Conservation (phyloP, 2,888 invertebrate species). For the Tenthredo livida region DNA sequence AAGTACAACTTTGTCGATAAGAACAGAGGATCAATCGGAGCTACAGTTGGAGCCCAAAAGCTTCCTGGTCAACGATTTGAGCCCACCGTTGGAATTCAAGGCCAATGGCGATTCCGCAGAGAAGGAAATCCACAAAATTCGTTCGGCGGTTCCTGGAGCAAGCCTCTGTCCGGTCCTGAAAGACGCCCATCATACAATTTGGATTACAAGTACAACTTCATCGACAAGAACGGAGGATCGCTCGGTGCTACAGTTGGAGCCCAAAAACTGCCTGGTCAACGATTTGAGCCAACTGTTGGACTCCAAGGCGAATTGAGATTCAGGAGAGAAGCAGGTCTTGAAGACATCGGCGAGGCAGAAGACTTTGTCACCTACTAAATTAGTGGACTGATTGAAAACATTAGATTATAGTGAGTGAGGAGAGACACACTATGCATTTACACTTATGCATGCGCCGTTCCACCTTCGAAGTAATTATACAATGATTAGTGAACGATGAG, state of each 20-base stretch:
- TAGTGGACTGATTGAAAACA: background rate
- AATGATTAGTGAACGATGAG: background rate
- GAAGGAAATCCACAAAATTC: constrained; percentile 24
- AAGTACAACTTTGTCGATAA: constrained; percentile 59
- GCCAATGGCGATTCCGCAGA: constrained; percentile 55
- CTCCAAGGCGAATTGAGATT: constrained; percentile 59
- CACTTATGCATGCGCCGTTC: background rate
- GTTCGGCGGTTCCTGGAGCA: constrained; percentile 35
- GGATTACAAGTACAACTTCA: constrained; percentile 60
- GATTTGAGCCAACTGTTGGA: constrained; percentile 58
- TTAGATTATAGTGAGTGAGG: background rate
- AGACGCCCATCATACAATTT: constrained; percentile 60
- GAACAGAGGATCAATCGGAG: constrained; percentile 60
- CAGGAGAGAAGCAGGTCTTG: background rate
- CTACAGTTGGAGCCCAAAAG: constrained; percentile 59
- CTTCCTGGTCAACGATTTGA: constrained; percentile 58
- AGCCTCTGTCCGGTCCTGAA: constrained; percentile 61
- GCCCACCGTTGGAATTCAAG: constrained; percentile 60
- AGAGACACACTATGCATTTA: background rate
- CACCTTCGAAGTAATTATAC: background rate
- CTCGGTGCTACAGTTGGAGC: constrained; percentile 61
- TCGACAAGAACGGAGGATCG: constrained; percentile 58
- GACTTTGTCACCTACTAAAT: background rate
- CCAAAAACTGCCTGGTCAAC: constrained; percentile 59
- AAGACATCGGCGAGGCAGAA: background rate